phyloP scores from a whole-genome alignment of 2,113 vertebrate genomes.

The Cyanocitta stelleri region DNA sequence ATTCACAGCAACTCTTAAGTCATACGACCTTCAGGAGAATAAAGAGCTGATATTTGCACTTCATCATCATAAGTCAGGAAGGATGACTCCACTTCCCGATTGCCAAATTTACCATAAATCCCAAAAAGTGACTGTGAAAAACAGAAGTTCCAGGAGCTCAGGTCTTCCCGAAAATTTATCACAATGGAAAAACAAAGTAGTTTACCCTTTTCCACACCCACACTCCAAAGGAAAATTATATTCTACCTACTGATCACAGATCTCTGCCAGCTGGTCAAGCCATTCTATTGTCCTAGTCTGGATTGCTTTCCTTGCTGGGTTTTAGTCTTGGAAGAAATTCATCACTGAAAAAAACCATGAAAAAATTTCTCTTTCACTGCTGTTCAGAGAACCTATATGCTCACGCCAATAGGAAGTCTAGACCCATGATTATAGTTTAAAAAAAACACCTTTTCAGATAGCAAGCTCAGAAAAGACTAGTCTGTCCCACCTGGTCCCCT shows the following conservation, averaged over 20 bases:
- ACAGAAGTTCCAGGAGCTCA: neutral
- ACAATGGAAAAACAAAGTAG: slow-evolving; percentile 7
- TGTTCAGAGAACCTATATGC: neutral
- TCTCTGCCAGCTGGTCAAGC: neutral
- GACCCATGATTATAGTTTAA: neutral
- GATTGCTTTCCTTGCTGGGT: neutral
- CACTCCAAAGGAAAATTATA: slow-evolving; percentile 17
- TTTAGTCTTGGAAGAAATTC: neutral
- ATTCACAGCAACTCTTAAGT: slow-evolving; percentile 11
- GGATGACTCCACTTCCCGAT: slow-evolving; percentile 38
- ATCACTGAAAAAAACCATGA: neutral
- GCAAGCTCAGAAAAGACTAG: neutral
- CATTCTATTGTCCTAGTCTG: neutral
- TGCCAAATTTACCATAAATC: slow-evolving; percentile 20
- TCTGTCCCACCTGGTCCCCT: neutral
- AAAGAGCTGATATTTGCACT: slow-evolving; percentile 51
- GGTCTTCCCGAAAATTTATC: slow-evolving; percentile 31
- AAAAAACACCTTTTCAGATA: neutral
- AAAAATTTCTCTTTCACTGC: neutral
- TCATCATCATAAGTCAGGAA: slow-evolving; percentile 38
- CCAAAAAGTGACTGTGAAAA: neutral
- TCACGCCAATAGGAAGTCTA: neutral
- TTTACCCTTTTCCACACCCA: neutral
- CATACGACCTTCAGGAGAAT: neutral
- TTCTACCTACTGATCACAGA: neutral